These are phyloP conservation scores for Phorcus lineatus DNA, from an alignment of 2,888 invertebrate species.

Conservation along the genomic window DNA sequence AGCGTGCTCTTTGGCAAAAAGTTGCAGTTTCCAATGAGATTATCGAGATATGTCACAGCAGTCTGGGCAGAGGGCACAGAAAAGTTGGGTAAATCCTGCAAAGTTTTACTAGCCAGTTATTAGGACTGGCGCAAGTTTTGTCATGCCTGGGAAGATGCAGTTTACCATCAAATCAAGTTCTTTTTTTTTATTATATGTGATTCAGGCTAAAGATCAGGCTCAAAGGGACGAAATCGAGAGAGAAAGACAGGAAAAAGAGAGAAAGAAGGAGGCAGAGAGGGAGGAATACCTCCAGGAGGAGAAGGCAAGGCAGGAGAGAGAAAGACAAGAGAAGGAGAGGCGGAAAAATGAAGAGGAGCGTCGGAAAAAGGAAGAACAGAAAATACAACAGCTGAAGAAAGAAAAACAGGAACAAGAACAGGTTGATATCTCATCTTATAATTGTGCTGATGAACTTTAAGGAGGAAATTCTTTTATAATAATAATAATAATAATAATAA, in stretches of 20 bases:
- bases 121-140: no score
- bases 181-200: no score
- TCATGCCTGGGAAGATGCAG: no score
- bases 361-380: conserved; percentile 30
- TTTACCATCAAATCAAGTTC: no score
- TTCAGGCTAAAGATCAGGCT: not conserved
- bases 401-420: conserved; percentile 39
- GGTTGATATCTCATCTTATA: conserved; percentile 29
- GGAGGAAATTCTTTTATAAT: no score
- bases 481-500: no score
- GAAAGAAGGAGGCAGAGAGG: conserved; percentile 14
- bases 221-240: not conserved
- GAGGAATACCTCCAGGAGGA: conserved; percentile 40
- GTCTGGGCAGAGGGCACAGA: no score
- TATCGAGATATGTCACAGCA: no score
- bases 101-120: no score
- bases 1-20: no score
- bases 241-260: conserved; percentile 29
- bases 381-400: conserved; percentile 36
- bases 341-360: conserved; percentile 24
- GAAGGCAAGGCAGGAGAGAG: conserved; percentile 30
- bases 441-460: not conserved
- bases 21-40: no score
- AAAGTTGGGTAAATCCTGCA: no score
- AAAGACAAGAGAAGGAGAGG: conserved; percentile 29